Base-by-base conservation (phyloP, 2,113 vertebrate genomes). In the Notiomystis cincta region DNA sequence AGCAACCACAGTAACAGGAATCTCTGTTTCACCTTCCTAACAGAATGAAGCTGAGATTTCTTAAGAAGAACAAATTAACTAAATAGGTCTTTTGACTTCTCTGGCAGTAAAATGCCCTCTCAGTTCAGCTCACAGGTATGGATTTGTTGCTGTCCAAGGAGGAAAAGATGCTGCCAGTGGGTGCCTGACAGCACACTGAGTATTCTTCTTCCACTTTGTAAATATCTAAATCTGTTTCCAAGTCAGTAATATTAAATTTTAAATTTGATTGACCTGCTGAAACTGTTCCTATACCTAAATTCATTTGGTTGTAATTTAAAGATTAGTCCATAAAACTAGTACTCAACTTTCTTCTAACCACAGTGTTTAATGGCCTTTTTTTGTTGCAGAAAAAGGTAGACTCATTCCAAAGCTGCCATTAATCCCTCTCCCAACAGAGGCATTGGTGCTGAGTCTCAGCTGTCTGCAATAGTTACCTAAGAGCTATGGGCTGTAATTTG, bases 381-480 rank as follows among this genome's bases (percentile, higher is more conserved):
- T 65, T 67, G 93, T 93, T 82, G 65, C 78, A 87, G 77, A 91
- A 90, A 91, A 96, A 97, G 90, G 62, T 93, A 95, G 82, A 84
- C 93, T 80, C 57, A n/a, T 96, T 96, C 93, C 87, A 88, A 88
- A 85, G 65, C 87, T 96, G 73, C 94, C 93, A 92, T 97, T 98
- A 98, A 97, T 98, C 77, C 93, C 80, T 89, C 83, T 97, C 94
- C 94, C 95, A 92, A 53, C 78, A 95, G 97, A 97, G 96, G 58
- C 91, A 56, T 71, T 94, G 94, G 90, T 94, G 58, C 89, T 97
- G 97, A 97, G 94, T 94, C 97, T 97, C 97, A 95, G 96, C 97
- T 98, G 96, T 97, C 98, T 97, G 71, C 95, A 96, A 38, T 89
- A 83, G 50, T 97, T 98, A 96, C 97, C 95, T 94, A 96, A 97